phyloP scores from a whole-genome alignment of 1,140 invertebrate species.

The Drosophila fuyamai region DNA sequence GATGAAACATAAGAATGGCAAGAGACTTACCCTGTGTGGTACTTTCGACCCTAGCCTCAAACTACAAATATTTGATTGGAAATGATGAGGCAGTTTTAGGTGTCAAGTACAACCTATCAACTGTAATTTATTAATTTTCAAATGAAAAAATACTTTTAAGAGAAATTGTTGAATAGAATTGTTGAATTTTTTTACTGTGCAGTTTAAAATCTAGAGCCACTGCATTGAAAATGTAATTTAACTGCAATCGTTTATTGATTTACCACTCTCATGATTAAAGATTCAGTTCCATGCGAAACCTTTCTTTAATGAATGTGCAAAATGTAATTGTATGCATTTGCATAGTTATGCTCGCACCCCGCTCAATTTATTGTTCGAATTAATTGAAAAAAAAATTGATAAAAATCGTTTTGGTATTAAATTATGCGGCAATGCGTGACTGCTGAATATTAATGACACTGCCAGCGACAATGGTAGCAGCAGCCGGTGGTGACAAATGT shows the following conservation, averaged over 20 bases:
- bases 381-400: slow-evolving; percentile 33
- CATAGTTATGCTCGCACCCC: slow-evolving; percentile 8
- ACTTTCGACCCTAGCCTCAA: slow-evolving; percentile 26
- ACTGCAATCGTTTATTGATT: slow-evolving; percentile 25
- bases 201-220: not conserved
- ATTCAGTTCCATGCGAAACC: slow-evolving; percentile 28
- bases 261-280: slow-evolving; percentile 23
- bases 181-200: too few species aligned
- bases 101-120: slow-evolving; percentile 5
- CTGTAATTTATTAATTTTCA: too few species aligned
- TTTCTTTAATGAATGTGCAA: slow-evolving; percentile 31
- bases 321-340: slow-evolving; percentile 30
- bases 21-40: slow-evolving; percentile 30
- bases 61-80: slow-evolving; percentile 42
- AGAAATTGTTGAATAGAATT: too few species aligned
- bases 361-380: slow-evolving; percentile 56
- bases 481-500: slow-evolving; percentile 34
- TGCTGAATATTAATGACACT: slow-evolving; percentile 57
- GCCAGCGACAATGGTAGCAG: slow-evolving; percentile 4
- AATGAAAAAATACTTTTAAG: not conserved
- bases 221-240: slow-evolving; percentile 12
- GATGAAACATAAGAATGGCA: slow-evolving; percentile 16
- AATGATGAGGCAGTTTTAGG: slow-evolving; percentile 30
- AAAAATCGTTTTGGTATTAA: slow-evolving; percentile 51
- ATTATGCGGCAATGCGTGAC: slow-evolving; percentile 52